Evolutionary conservation across 1,140 invertebrate genomes (phyloP), one percentile per base, ranked within the genome.

Genomic region (Euwallacea fornicatus): DNA sequence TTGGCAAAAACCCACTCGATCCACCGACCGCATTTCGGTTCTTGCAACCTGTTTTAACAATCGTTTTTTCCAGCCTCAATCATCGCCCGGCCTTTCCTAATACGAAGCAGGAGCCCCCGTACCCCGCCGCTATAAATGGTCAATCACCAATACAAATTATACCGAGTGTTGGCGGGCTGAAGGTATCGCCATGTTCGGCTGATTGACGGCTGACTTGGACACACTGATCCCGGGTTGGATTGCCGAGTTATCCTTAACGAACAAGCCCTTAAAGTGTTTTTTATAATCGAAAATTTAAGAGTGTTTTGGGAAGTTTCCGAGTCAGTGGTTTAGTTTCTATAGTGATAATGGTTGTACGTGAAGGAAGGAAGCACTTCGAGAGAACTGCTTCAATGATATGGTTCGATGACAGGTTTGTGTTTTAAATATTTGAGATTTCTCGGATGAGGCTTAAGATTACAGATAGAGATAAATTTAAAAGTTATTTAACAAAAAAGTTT

Each of bases 291-390:
- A 43, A 44, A 15, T 13, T 33, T 33, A 33, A 33, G 4, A 33
- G 21, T 33, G 21, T 4, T 33, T 33, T 33, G 21, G 21, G 21
- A 33, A 33, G 41, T 7, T 43, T 13, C 47, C 44, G 42, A 11
- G 10, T 50, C 13, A 11, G 47, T 50, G 10, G 10, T n/a, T 61
- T 42, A 21, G 9, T 65, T 54, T 8, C n/a, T 69, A 46, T 70
- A 56, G 70, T 67, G 62, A 74, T 74, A 74, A 74, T 74, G 73
- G 73, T 74, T 61, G 73, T 74, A 42, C 62, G 72, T 42, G 59
- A 59, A 16, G 63, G 62, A 43, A 66, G 70, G 33, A 69, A 54
- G 60, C 59, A 69, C 53, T 43, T 61, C 55, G 73, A 70, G 11
- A 55, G 69, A 44, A 65, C 71, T 13, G 61, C 71, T 13, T 72